Percentiles rank a stretch among this genome's conserved stretches.
Conservation (phyloP, 2,797 vertebrate species). For the Alauda arvensis region DNA sequence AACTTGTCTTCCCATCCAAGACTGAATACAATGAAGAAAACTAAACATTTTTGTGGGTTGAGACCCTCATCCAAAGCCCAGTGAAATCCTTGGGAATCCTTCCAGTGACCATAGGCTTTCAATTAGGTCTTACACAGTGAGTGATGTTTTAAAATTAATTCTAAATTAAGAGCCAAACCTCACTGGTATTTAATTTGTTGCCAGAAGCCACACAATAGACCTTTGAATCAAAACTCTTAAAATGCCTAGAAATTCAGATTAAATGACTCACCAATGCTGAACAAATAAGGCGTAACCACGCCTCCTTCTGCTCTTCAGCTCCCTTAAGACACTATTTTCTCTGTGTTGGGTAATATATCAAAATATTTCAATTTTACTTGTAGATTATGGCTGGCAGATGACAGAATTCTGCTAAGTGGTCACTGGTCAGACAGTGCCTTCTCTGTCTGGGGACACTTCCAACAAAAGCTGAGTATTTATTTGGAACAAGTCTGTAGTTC, state of each 20-base stretch:
- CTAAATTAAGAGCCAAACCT: constrained; percentile 60
- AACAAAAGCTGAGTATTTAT: background rate
- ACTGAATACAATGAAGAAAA: constrained; percentile 8
- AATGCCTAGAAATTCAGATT: constrained; percentile 67
- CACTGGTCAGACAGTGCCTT: constrained; percentile 2
- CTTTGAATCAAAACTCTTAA: constrained; percentile 64
- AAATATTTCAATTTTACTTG: constrained; percentile 56
- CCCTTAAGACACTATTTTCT: constrained; percentile 52
- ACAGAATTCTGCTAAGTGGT: background rate
- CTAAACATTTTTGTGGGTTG: background rate
- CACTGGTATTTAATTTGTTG: constrained; percentile 58
- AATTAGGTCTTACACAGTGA: constrained; percentile 6
- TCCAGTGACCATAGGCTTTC: constrained; percentile 20
- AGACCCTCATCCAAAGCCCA: constrained; percentile 25
- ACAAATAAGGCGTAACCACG: constrained; percentile 37
- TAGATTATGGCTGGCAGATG: constrained; percentile 36
- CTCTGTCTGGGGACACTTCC: constrained; percentile 7
- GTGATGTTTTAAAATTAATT: constrained; percentile 64
- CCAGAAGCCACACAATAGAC: constrained; percentile 69
- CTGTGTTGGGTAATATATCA: constrained; percentile 44
- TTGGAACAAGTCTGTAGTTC: background rate
- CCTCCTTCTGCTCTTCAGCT: constrained; percentile 27
- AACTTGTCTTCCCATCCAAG: background rate
- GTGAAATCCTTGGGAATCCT: constrained; percentile 23
- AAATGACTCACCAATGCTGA: constrained; percentile 64